A percentile compares a stretch with the other conserved stretches of the same genome.
phyloP scores from a whole-genome alignment of 2,113 vertebrate genomes.

The Cervus canadensis region DNA sequence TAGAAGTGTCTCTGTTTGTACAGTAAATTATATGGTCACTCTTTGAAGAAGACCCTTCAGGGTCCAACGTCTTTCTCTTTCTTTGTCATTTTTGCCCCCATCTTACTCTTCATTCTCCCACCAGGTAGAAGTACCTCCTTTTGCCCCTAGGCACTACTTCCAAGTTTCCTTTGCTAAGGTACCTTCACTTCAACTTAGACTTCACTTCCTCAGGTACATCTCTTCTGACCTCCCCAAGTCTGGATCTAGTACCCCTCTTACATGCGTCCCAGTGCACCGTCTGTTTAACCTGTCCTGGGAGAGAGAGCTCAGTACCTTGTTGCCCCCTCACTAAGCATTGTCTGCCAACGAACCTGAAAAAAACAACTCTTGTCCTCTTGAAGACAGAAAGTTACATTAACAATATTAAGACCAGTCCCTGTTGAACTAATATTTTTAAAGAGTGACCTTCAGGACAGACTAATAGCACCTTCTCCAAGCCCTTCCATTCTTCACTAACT shows the following conservation, averaged over 20 bases:
- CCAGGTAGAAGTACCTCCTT: background rate
- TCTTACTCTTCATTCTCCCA: background rate
- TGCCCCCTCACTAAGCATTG: background rate
- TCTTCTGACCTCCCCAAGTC: background rate
- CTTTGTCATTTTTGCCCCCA: background rate
- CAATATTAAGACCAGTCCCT: background rate
- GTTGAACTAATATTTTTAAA: background rate
- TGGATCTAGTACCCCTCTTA: background rate
- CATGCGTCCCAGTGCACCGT: background rate
- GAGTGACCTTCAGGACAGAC: background rate
- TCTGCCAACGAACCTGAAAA: background rate
- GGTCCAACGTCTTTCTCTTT: background rate
- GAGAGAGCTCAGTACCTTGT: background rate
- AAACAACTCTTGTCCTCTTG: background rate
- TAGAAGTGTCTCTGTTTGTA: constrained; percentile 7
- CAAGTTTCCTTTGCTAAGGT: background rate
- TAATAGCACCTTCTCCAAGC: background rate
- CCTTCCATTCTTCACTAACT: background rate
- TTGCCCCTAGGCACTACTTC: background rate
- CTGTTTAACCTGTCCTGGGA: background rate
- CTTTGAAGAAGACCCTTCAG: background rate
- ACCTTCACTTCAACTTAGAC: background rate
- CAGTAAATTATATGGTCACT: background rate
- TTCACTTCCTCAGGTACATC: background rate
- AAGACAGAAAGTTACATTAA: background rate